phyloP scores from a whole-genome alignment of 2,113 vertebrate genomes.

The Epinephelus lanceolatus region DNA sequence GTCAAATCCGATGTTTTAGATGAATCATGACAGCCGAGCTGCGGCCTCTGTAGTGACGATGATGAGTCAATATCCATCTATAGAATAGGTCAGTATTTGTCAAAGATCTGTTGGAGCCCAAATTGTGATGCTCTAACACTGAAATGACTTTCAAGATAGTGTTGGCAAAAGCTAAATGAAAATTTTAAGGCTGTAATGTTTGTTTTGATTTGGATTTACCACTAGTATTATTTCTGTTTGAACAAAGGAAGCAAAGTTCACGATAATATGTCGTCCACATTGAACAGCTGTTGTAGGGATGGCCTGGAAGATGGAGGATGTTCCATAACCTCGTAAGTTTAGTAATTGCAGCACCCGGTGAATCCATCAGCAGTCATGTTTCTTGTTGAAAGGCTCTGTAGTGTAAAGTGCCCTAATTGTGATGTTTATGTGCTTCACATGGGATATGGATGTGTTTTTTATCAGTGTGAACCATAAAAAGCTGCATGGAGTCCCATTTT shows the following conservation, averaged over 20 bases:
- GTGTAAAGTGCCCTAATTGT: not conserved
- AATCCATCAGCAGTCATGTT: conserved; percentile 1
- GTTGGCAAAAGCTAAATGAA: conserved; percentile 1
- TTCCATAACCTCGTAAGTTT: not conserved
- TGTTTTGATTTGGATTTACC: not conserved
- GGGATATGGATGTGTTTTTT: not conserved
- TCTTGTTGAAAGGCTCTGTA: not conserved
- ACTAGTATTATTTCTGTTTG: not conserved
- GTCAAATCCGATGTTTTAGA: conserved; percentile 43
- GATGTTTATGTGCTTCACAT: not conserved
- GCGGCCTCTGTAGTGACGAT: conserved; percentile 5
- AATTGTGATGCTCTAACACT: not conserved
- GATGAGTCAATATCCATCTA: conserved; percentile 59
- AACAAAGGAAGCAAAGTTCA: not conserved
- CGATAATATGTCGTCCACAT: not conserved
- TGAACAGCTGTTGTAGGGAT: conserved; percentile 3
- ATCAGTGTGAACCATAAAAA: not conserved
- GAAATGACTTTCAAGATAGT: not conserved
- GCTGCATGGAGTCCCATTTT: not conserved
- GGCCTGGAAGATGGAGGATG: not conserved
- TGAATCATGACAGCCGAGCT: conserved; percentile 50
- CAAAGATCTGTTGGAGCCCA: not conserved
- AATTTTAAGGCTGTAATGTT: not conserved
- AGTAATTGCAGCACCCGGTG: not conserved
- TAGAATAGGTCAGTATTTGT: conserved; percentile 4